These are phyloP conservation scores for Abrostola triplasia DNA, from an alignment of 2,888 invertebrate species.

Conservation along the genomic window DNA sequence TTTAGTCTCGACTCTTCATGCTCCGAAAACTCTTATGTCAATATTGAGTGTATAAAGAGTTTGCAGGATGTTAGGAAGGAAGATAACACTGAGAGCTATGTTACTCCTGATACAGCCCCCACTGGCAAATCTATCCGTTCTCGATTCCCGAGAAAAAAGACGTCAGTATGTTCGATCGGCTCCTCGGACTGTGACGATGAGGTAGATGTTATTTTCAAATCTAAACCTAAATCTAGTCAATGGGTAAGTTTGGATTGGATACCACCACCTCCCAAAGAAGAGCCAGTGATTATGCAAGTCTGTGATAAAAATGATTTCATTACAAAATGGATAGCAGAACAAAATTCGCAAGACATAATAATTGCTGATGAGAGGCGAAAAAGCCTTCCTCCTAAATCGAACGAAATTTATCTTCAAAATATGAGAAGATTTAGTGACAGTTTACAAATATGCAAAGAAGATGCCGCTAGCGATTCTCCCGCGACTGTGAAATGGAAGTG, in stretches of 20 bases:
- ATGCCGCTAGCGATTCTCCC: slow-evolving; percentile 85
- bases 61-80: slow-evolving; percentile 86
- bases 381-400: slow-evolving; percentile 86
- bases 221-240: slow-evolving; percentile 88
- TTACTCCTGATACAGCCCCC: slow-evolving; percentile 74
- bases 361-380: slow-evolving; percentile 83
- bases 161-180: slow-evolving; percentile 86
- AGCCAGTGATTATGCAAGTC: slow-evolving; percentile 85
- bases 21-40: slow-evolving; percentile 88
- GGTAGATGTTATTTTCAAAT: slow-evolving; percentile 87
- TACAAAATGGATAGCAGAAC: slow-evolving; percentile 87
- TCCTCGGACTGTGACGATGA: slow-evolving; percentile 87
- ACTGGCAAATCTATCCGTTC: slow-evolving; percentile 78
- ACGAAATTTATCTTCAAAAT: slow-evolving; percentile 84
- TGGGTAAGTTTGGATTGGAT: slow-evolving; percentile 88
- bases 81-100: slow-evolving; percentile 71
- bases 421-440: slow-evolving; percentile 86
- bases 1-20: slow-evolving; percentile 87
- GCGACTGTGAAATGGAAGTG: slow-evolving; percentile 86
- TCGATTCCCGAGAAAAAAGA: slow-evolving; percentile 84
- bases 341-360: slow-evolving; percentile 82
- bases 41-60: slow-evolving; percentile 86
- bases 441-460: slow-evolving; percentile 86
- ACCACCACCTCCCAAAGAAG: slow-evolving; percentile 85
- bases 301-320: slow-evolving; percentile 88